Percentiles rank a stretch among this genome's conserved stretches.
phyloP scores from a whole-genome alignment of 2,797 vertebrate species.

The Sebastes minor region DNA sequence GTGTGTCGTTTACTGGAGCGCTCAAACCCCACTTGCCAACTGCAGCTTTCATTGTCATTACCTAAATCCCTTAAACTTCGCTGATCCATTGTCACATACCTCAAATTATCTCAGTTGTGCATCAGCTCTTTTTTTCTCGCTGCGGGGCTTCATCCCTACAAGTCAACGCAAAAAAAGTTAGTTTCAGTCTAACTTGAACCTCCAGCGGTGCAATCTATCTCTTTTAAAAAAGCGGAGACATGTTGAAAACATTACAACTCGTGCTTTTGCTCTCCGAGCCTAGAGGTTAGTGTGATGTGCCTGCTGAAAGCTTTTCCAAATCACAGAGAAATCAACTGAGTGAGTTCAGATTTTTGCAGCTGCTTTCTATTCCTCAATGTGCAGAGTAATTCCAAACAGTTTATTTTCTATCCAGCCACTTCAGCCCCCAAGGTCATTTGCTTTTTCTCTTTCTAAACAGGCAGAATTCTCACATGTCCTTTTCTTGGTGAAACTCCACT shows the following conservation, averaged over 20 bases:
- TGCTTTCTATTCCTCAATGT: conserved; percentile 84
- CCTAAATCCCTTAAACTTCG: conserved; percentile 54
- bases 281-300: conserved; percentile 67
- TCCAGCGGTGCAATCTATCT: conserved; percentile 50
- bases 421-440: conserved; percentile 79
- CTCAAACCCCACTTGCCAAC: conserved; percentile 19
- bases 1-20: conserved; percentile 59
- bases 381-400: conserved; percentile 85
- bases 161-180: not conserved
- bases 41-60: conserved; percentile 62
- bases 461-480: conserved; percentile 72
- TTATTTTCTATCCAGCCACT: conserved; percentile 84
- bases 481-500: conserved; percentile 62
- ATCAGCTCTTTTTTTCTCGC: conserved; percentile 4
- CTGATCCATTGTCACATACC: conserved; percentile 45
- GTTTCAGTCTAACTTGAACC: conserved; percentile 33
- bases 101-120: conserved; percentile 16
- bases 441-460: conserved; percentile 75
- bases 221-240: conserved; percentile 56
- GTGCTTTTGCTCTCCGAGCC: conserved; percentile 57
- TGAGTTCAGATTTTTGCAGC: conserved; percentile 77
- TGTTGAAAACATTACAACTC: conserved; percentile 69
- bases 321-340: conserved; percentile 72
- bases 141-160: not conserved
- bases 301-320: conserved; percentile 77